Base-by-base conservation (phyloP, 2,888 invertebrate species). In the Synergus itoensis region DNA sequence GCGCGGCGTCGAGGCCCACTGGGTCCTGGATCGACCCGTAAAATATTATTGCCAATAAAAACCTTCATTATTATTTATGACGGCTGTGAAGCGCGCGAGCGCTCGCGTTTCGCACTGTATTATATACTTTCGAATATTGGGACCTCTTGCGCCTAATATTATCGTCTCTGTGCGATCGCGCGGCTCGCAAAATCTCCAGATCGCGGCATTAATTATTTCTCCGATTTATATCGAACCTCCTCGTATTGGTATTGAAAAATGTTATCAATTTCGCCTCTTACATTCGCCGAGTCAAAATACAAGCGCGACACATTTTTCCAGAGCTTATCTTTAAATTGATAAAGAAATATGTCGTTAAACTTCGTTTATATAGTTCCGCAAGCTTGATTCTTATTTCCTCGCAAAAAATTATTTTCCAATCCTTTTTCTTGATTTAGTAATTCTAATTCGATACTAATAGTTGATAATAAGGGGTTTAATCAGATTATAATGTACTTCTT, bases 1-100 rank as follows among this genome's bases (percentile, higher is more conserved):
- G 57, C 18, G 53, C 76, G 76, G 41, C 62, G 11, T 40, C 40
- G 18, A n/a, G 78, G 57, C 81, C 80, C 81, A 77, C 76, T 78
- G 77, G 62, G 65, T 78, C 64, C 76, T 53, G 77, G 77, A 75
- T 81, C 82, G 82, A 86, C 80, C 69, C 81, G 84, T 88, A 86
- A 88, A 87, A 87, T 88, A 88, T 88, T 86, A 88, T 86, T 85
- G 85, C 85, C 86, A 86, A 87, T 88, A 86, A 88, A 87, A 84
- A 82, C 76, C 81, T 80, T 79, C 83, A 81, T 88, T 86, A 87
- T 88, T 88, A 88, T 88, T 88, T 88, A 88, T 86, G 86, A 79
- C 82, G 82, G 81, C 83, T 80, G 75, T 48, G 62, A 63, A 76
- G 64, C 16, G 48, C 76, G 80, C 73, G 63, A 76, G 80, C 60